Percentiles rank a stretch among this genome's conserved stretches.
phyloP scores from a whole-genome alignment of 2,113 vertebrate genomes.

The Lamprologus tigripictilis region DNA sequence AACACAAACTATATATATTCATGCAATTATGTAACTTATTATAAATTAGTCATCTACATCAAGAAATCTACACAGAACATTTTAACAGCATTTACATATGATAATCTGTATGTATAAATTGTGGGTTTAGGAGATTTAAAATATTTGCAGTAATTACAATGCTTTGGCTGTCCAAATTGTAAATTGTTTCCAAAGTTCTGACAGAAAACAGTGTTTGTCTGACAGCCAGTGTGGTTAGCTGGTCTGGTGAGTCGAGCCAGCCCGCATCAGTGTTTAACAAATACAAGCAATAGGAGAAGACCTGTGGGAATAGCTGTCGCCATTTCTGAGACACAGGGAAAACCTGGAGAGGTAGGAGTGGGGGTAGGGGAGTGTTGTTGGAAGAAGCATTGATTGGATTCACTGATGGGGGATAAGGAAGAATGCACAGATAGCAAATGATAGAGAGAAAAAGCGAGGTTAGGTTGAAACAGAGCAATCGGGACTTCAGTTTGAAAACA shows the following conservation, averaged over 20 bases:
- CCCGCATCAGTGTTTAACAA: slow-evolving; percentile 41
- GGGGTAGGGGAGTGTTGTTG: neutral
- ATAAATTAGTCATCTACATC: neutral
- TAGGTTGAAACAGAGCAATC: slow-evolving; percentile 6
- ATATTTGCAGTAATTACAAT: neutral
- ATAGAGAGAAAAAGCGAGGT: neutral
- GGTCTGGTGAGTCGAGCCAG: neutral
- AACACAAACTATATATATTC: neutral
- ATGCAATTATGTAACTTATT: neutral
- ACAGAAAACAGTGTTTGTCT: neutral
- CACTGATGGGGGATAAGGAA: neutral
- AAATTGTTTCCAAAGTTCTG: neutral
- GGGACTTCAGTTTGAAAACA: neutral
- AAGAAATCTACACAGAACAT: neutral
- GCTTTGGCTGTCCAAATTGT: neutral
- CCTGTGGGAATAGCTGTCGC: slow-evolving; percentile 12
- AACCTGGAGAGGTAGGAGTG: neutral
- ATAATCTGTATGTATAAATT: neutral
- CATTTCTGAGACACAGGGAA: neutral
- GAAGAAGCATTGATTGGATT: neutral
- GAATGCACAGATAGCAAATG: neutral
- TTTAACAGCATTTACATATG: neutral
- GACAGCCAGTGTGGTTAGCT: slow-evolving; percentile 15
- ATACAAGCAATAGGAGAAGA: slow-evolving; percentile 29
- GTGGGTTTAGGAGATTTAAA: neutral